Evolutionary conservation across 1,140 invertebrate genomes (phyloP).

Genomic region (Leptinotarsa lineolata): DNA sequence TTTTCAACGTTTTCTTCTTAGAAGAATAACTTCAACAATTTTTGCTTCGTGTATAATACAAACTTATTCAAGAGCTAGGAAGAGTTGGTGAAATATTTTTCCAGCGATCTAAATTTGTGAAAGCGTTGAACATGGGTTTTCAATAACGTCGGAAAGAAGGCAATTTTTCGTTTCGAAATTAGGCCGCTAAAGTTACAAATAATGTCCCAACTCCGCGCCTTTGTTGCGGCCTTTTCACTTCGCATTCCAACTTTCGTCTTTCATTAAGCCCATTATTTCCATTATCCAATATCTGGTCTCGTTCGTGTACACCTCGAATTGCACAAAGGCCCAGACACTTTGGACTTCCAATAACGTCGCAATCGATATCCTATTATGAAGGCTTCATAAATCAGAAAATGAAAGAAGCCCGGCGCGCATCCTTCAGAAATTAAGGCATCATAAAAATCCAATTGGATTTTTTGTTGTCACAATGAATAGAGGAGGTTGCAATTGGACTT

Average conservation of each 20-base stretch:
- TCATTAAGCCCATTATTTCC: conserved; percentile 11
- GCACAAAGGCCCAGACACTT: neutral
- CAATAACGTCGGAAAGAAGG: no score
- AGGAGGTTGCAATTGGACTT: neutral
- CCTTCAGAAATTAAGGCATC: neutral
- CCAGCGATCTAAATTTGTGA: no score
- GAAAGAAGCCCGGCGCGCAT: neutral
- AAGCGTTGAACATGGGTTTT: no score
- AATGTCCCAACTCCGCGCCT: neutral
- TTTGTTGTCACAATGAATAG: neutral
- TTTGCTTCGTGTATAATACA: no score
- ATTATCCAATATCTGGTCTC: conserved; percentile 11
- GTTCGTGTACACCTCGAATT: neutral
- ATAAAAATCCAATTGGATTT: neutral
- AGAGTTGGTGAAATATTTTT: no score
- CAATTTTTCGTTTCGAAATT: no score
- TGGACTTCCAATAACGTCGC: conserved; percentile 1
- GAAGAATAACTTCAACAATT: no score
- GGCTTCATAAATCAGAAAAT: conserved; percentile 3
- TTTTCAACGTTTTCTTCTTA: no score
- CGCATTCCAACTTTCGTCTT: neutral
- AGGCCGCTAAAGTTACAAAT: no score
- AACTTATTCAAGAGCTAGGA: no score
- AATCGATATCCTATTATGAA: conserved; percentile 11
- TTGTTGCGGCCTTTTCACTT: neutral